phyloP scores from a whole-genome alignment of 2,888 invertebrate species.

The Gastrophysa polygoni region DNA sequence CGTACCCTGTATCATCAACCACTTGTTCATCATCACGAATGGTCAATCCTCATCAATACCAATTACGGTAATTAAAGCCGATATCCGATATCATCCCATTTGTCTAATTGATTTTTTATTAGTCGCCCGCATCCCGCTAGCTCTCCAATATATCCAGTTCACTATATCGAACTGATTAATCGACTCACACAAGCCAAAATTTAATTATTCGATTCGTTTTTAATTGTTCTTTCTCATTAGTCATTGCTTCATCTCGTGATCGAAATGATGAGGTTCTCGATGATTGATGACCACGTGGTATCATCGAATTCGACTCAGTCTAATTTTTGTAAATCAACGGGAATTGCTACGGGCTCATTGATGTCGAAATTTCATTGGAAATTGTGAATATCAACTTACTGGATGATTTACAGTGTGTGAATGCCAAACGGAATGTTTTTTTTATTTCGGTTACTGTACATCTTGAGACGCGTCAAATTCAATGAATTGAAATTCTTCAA shows the following conservation, averaged over 20 bases:
- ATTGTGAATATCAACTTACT: too few species aligned
- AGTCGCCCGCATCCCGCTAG: conserved; percentile 41
- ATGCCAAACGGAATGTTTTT: too few species aligned
- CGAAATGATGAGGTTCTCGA: conserved; percentile 17
- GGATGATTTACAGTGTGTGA: too few species aligned
- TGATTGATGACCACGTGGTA: conserved; percentile 18
- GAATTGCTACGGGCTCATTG: too few species aligned
- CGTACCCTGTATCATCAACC: not conserved
- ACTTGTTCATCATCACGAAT: conserved; percentile 7
- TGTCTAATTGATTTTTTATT: conserved; percentile 51
- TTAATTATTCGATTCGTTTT: conserved; percentile 31
- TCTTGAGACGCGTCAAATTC: too few species aligned
- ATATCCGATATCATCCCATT: conserved; percentile 30
- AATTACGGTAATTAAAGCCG: conserved; percentile 49
- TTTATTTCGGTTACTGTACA: too few species aligned
- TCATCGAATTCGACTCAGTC: conserved; percentile 11
- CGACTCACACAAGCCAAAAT: conserved; percentile 18
- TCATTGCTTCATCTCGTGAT: conserved; percentile 22
- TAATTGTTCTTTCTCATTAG: conserved; percentile 32
- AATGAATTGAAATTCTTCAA: too few species aligned
- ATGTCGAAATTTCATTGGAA: too few species aligned
- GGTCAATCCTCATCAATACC: conserved; percentile 47
- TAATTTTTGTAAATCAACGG: too few species aligned
- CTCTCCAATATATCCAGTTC: conserved; percentile 4
- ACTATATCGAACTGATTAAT: conserved; percentile 29